Base-by-base conservation (phyloP, 2,113 vertebrate species). In the Paralichthys olivaceus region DNA sequence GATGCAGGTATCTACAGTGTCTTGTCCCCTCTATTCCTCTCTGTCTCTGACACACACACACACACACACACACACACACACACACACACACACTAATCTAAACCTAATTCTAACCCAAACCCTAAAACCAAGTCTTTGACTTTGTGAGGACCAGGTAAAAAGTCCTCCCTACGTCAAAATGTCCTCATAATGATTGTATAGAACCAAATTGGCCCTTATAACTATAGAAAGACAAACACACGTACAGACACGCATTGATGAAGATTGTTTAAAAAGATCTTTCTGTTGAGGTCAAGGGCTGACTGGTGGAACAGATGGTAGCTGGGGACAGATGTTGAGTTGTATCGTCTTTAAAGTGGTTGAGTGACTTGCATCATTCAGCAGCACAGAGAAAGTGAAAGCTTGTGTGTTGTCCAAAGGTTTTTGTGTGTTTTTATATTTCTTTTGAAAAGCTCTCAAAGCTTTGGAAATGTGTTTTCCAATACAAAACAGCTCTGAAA, bases 311-410 rank as follows among this genome's bases (percentile, higher is more conserved):
- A 64, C 85, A 87, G 81, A 86, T 86, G 84, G 77, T 17, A 72
- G 63, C 64, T 81, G 22, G 51, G 75, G 75, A 84, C 73, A 78
- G 78, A 81, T 88, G 78, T 79, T 76, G 61, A 74, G 62, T 66
- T 80, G 56, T 75, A 79, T 75, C 58, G 49, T 62, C 63, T 70
- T 77, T 54, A 40, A 80, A 84, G 72, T 66, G 34, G 43, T 72
- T 84, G 49, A 79, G 67, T 66, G 66, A 45, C 65, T 68, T n/a
- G 34, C 23, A 81, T 83, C 65, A 84, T 79, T 84, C 63, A 81
- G 66, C 79, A 72, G 63, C 57, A 70, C 6, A 15, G 32, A 29
- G 40, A 54, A 79, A 67, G 22, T 47, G 40, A 66, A 71, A 70
- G 20, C 14, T 17, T 8, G 37, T 34, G 25, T 64, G 29, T 25